Percentiles rank a stretch among this genome's conserved stretches.
phyloP scores from a whole-genome alignment of 1,140 invertebrate genomes.

The Colletes latitarsis region DNA sequence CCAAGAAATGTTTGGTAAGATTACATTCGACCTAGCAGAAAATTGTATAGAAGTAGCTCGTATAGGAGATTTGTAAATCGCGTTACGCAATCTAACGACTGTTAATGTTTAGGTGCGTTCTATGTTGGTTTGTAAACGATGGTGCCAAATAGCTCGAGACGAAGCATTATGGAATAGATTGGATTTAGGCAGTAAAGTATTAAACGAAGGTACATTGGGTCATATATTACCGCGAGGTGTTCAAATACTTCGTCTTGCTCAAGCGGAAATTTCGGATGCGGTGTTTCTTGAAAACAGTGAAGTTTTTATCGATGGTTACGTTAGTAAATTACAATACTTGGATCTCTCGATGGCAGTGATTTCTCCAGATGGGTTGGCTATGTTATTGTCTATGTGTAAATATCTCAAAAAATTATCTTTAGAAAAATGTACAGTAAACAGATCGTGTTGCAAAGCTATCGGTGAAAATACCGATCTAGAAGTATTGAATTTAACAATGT shows the following conservation, averaged over 20 bases:
- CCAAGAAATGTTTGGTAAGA: conserved; percentile 87
- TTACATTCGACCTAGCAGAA: conserved; percentile 17
- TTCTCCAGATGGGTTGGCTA: conserved; percentile 82
- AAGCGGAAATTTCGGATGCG: conserved; percentile 85
- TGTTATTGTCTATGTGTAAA: conserved; percentile 85
- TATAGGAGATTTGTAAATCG: no score
- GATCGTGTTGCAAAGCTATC: conserved; percentile 84
- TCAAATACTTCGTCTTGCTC: conserved; percentile 88
- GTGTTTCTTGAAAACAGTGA: conserved; percentile 78
- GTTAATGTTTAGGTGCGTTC: conserved; percentile 69
- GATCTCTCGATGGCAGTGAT: conserved; percentile 92
- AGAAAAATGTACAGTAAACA: conserved; percentile 87
- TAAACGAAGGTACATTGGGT: conserved; percentile 86
- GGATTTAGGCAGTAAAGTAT: conserved; percentile 87
- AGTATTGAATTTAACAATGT: conserved; percentile 89
- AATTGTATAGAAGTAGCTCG: no score
- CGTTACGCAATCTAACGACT: background rate
- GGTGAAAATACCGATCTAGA: conserved; percentile 85
- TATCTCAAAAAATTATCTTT: conserved; percentile 91
- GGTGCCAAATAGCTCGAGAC: conserved; percentile 89
- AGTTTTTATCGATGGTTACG: conserved; percentile 69
- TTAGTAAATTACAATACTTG: conserved; percentile 87
- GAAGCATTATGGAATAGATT: conserved; percentile 92
- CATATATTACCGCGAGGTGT: conserved; percentile 88
- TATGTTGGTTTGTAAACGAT: conserved; percentile 83